Conservation (phyloP, 2,113 vertebrate genomes). For the Lontra canadensis region DNA sequence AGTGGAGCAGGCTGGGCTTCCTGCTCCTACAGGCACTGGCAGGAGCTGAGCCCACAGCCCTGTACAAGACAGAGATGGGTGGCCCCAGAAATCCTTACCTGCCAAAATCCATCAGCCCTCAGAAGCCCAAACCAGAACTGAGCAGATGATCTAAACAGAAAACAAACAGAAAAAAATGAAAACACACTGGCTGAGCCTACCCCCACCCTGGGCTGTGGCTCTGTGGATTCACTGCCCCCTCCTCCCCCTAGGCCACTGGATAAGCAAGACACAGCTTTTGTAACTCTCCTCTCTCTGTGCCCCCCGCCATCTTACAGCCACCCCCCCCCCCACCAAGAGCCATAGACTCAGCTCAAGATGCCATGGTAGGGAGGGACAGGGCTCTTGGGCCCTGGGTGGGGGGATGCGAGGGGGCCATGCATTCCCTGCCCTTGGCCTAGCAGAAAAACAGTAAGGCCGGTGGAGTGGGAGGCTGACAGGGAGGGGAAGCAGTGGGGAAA, state of each 20-base stretch:
- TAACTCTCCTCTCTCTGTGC: conserved; percentile 23
- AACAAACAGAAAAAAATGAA: conserved; percentile 74
- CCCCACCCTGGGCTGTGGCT: neutral
- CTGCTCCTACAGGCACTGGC: neutral
- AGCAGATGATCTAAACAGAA: conserved; percentile 69
- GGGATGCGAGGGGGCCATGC: neutral
- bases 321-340: conserved; percentile 45
- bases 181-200: conserved; percentile 48
- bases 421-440: conserved; percentile 40
- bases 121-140: conserved; percentile 67
- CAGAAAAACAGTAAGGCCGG: conserved; percentile 7
- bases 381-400: neutral
- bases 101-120: conserved; percentile 71
- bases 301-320: neutral
- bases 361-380: neutral
- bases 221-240: conserved; percentile 56
- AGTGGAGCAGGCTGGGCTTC: neutral
- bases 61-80: conserved; percentile 67
- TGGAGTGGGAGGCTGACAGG: neutral
- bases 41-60: conserved; percentile 69
- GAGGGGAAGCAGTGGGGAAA: neutral
- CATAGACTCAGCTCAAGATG: conserved; percentile 57
- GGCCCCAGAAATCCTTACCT: conserved; percentile 77
- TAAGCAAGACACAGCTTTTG: conserved; percentile 66
- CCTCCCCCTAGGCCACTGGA: conserved; percentile 47